phyloP scores from a whole-genome alignment of 1,140 invertebrate genomes.

The Aricia agestis region DNA sequence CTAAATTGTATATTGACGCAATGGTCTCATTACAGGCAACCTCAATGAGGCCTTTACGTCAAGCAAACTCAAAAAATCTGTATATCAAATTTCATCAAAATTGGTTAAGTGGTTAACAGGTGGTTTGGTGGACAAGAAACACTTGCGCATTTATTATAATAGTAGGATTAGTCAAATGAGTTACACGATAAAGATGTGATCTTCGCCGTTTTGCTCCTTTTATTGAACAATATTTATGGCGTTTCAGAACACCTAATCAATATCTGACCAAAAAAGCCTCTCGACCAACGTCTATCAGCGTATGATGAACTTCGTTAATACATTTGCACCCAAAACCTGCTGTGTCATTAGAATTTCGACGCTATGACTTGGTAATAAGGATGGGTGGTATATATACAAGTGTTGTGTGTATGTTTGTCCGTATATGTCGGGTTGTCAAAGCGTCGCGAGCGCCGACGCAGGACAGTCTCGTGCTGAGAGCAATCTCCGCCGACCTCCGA shows the following conservation, averaged over 20 bases:
- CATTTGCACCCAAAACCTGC: slow-evolving; percentile 16
- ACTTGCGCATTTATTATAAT: too few species aligned
- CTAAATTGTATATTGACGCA: too few species aligned
- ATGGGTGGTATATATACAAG: background rate
- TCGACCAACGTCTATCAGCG: slow-evolving; percentile 63
- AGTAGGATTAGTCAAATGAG: background rate
- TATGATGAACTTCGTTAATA: slow-evolving; percentile 51
- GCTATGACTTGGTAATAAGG: slow-evolving; percentile 32
- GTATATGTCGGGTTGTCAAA: slow-evolving; percentile 70
- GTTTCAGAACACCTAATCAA: slow-evolving; percentile 53
- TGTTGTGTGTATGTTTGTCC: slow-evolving; percentile 31
- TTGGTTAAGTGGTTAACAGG: too few species aligned
- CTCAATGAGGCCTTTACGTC: too few species aligned
- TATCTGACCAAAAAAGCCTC: slow-evolving; percentile 61
- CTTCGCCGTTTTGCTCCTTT: background rate
- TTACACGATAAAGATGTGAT: background rate
- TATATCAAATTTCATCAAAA: too few species aligned
- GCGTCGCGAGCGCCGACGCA: slow-evolving; percentile 71
- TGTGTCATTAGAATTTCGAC: slow-evolving; percentile 25
- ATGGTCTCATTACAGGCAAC: too few species aligned
- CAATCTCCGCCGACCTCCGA: slow-evolving; percentile 63
- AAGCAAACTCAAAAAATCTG: too few species aligned
- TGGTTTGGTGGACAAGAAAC: too few species aligned
- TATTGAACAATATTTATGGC: slow-evolving; percentile 1
- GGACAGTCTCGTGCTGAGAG: slow-evolving; percentile 75